phyloP scores from a whole-genome alignment of 2,113 vertebrate species.

The Alces alces region DNA sequence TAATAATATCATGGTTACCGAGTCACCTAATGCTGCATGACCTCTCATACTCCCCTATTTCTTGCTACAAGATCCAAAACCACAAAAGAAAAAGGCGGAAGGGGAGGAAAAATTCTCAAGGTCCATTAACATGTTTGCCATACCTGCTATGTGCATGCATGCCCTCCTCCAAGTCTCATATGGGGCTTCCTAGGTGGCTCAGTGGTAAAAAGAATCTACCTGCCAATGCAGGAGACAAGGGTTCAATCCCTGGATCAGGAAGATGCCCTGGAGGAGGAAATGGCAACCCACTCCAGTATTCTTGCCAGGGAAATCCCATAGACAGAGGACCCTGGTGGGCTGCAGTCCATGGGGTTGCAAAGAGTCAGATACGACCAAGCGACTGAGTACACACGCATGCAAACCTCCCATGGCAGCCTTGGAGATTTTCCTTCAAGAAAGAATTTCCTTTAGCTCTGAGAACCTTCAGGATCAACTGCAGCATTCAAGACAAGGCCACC shows the following conservation, averaged over 20 bases:
- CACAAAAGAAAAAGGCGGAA: neutral
- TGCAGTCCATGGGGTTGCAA: neutral
- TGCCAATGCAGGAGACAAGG: neutral
- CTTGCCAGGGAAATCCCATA: rapidly evolving
- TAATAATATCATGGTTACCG: too few relatives aligned
- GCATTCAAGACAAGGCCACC: neutral
- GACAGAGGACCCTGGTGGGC: neutral
- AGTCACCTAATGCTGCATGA: neutral
- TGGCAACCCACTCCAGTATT: neutral
- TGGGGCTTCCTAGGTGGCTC: neutral
- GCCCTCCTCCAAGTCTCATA: neutral
- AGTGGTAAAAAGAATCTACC: neutral
- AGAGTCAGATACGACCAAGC: neutral
- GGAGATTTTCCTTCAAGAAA: neutral
- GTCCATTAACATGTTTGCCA: neutral
- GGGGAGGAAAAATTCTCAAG: too few relatives aligned
- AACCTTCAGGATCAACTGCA: neutral
- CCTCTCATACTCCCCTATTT: neutral
- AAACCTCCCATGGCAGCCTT: rapidly evolving
- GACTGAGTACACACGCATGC: neutral
- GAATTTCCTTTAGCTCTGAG: neutral
- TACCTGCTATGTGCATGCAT: rapidly evolving
- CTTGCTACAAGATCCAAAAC: neutral
- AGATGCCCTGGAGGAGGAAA: neutral
- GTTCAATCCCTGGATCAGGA: neutral